A percentile compares a stretch with the other conserved stretches of the same genome.
Evolutionary conservation across 2,888 invertebrate genomes (phyloP).

Genomic region (Cybosia mesomella): DNA sequence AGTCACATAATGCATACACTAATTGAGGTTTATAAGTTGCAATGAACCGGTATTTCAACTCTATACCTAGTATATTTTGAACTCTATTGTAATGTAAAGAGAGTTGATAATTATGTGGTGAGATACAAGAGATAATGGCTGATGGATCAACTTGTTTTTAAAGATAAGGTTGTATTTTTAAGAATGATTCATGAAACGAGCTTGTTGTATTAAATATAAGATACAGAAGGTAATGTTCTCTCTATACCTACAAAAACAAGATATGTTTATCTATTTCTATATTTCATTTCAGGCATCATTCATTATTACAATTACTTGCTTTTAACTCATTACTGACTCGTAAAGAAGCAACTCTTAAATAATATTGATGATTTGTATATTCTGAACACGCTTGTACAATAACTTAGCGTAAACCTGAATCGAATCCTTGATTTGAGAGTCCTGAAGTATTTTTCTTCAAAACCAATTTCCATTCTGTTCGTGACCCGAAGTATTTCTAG

Average conservation of each 20-base stretch:
- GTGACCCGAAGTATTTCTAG: background rate
- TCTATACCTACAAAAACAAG: background rate
- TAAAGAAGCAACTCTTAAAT: background rate
- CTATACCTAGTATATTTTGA: conserved; percentile 1
- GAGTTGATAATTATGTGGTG: conserved; percentile 17
- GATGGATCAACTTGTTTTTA: conserved; percentile 62
- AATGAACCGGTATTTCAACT: conserved; percentile 34
- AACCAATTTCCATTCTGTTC: background rate
- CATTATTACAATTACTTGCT: background rate
- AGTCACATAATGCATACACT: conserved; percentile 28
- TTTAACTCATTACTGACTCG: background rate
- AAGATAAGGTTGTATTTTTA: conserved; percentile 48
- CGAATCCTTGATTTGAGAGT: background rate
- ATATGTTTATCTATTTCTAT: background rate
- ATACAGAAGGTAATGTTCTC: background rate
- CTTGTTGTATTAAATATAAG: background rate
- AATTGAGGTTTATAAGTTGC: conserved; percentile 31
- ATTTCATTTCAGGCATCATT: background rate
- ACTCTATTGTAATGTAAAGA: conserved; percentile 12
- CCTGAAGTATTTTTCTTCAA: background rate
- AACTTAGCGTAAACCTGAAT: background rate
- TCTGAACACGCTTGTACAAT: background rate
- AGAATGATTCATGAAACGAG: conserved; percentile 32
- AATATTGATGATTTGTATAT: background rate
- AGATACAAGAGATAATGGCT: conserved; percentile 48